A percentile compares a stretch with the other conserved stretches of the same genome.
Conservation (phyloP, 2,888 invertebrate genomes). For the Heliconius sara region DNA sequence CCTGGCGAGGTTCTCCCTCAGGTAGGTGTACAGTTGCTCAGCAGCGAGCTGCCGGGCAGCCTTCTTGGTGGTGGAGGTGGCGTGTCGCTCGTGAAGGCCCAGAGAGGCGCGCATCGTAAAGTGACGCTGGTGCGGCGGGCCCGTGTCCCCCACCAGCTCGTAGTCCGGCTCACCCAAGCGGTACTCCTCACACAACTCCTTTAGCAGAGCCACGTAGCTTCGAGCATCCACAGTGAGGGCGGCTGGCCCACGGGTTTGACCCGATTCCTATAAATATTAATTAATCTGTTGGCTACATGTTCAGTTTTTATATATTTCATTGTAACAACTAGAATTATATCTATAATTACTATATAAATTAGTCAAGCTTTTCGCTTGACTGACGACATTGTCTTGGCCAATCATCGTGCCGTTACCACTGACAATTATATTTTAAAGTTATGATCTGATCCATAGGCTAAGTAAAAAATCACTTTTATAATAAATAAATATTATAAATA, state of each 20-base stretch:
- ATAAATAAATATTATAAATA: too few species aligned
- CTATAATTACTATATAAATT: too few species aligned
- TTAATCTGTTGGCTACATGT: neutral
- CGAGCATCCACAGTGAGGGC: conserved; percentile 52
- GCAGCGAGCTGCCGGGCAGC: conserved; percentile 87
- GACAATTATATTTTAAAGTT: too few species aligned
- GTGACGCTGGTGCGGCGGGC: conserved; percentile 86
- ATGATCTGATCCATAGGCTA: too few species aligned
- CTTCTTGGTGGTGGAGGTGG: conserved; percentile 86
- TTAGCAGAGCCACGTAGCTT: conserved; percentile 70
- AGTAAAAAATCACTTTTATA: too few species aligned
- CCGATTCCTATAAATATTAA: conserved; percentile 19
- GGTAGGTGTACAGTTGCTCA: conserved; percentile 67
- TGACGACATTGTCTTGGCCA: too few species aligned
- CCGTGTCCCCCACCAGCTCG: conserved; percentile 84
- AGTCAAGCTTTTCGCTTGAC: too few species aligned
- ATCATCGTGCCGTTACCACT: too few species aligned
- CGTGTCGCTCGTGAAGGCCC: conserved; percentile 79
- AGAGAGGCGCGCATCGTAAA: conserved; percentile 85
- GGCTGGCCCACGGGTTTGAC: conserved; percentile 27
- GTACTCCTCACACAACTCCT: conserved; percentile 78
- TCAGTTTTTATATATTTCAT: too few species aligned
- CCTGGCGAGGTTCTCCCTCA: conserved; percentile 66
- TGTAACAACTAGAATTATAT: too few species aligned
- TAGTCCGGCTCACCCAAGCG: conserved; percentile 81